These are phyloP conservation scores for Plecturocebus donacophilus DNA, from an alignment of 2,113 vertebrate genomes.

Conservation along the genomic window DNA sequence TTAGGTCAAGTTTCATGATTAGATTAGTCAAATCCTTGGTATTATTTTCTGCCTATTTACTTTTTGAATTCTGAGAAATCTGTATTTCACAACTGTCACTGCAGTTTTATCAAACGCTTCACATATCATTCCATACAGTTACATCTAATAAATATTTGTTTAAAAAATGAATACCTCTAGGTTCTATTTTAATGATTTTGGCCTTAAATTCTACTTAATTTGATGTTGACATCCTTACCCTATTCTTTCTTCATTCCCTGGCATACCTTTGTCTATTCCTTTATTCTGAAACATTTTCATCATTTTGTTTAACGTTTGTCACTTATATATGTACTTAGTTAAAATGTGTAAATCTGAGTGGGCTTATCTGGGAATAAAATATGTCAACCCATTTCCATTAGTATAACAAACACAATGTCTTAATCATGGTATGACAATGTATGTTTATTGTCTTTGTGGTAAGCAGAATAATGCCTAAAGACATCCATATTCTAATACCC, in stretches of 20 bases:
- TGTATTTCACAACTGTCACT: background rate
- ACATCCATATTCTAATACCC: background rate
- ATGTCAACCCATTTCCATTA: background rate
- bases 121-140: background rate
- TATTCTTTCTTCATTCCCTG: background rate
- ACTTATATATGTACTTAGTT: background rate
- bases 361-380: constrained; percentile 36
- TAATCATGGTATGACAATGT: background rate
- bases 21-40: constrained; percentile 35
- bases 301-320: constrained; percentile 19
- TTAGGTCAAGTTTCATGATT: background rate
- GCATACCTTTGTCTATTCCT: background rate
- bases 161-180: background rate
- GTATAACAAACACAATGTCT: background rate
- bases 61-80: constrained; percentile 33
- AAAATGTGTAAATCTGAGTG: constrained; percentile 15
- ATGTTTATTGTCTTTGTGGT: background rate
- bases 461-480: background rate
- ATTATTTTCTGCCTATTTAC: background rate
- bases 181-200: constrained; percentile 27
- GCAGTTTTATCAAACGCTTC: background rate
- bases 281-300: constrained; percentile 43
- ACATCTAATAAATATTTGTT: background rate
- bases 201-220: background rate
- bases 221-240: background rate